Evolutionary conservation across 2,888 invertebrate genomes (phyloP).

Genomic region (Bombylius discolor): DNA sequence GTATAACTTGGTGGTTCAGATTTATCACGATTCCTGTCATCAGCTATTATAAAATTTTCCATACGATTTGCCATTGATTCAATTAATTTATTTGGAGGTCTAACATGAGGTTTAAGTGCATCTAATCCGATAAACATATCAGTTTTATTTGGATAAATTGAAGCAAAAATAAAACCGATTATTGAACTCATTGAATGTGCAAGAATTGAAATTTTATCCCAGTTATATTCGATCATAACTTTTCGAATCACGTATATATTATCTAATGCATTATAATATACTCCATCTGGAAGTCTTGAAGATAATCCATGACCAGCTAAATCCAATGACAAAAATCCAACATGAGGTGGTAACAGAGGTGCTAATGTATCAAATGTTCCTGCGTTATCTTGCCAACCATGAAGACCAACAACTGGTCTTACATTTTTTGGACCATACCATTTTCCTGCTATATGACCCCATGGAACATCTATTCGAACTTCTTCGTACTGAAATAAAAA

Average conservation of each 20-base stretch:
- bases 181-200: constrained; percentile 59
- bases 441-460: constrained; percentile 57
- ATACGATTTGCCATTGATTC: constrained; percentile 32
- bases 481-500: constrained; percentile 39
- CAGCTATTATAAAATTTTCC: constrained; percentile 35
- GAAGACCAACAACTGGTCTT: constrained; percentile 54
- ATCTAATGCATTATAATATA: constrained; percentile 33
- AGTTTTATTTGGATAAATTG: constrained; percentile 40
- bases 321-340: constrained; percentile 49
- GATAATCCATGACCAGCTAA: constrained; percentile 61
- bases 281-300: constrained; percentile 50
- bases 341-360: constrained; percentile 42
- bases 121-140: constrained; percentile 32
- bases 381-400: constrained; percentile 72
- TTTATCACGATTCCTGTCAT: constrained; percentile 26
- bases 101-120: constrained; percentile 25
- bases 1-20: constrained; percentile 48
- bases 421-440: constrained; percentile 51
- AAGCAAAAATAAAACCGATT: constrained; percentile 47
- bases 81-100: constrained; percentile 15
- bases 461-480: constrained; percentile 53
- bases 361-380: constrained; percentile 59
- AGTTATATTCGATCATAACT: constrained; percentile 50
- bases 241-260: constrained; percentile 41
- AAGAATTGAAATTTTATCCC: constrained; percentile 54